Evolutionary conservation across 2,113 vertebrate genomes (phyloP), one percentile per base, ranked within the genome.

Genomic region (Corvus moneduloides): DNA sequence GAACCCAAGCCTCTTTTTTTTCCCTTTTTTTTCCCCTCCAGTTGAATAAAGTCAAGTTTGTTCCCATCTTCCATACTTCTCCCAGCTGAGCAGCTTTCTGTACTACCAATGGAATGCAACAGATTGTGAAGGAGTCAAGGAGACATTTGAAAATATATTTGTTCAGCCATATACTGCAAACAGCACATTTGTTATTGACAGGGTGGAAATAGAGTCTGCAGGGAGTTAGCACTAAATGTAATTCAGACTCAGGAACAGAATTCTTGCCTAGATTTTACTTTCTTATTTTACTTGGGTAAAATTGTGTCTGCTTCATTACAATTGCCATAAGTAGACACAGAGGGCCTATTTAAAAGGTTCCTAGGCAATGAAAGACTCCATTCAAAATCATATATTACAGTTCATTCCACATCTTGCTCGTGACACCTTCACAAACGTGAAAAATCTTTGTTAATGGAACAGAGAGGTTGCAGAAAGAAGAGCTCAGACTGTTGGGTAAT

Each of bases 131-230:
- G 68, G 75, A 94, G 61, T 92, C 90, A 84, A 84, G 90, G 52
- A 96, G 75, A 86, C 5, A 5, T 95, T 96, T 61, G 37, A 86
- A 96, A 96, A 94, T 75, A 92, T 48, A 93, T 93, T 94, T 96
- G 39, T 75, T 88, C 82, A 84, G 68, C 61, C 61, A 71, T 86
- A 91, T 35, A 62, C 72, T 67, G 72, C 71, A 96, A 96, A 92
- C 78, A 90, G 72, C 92, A 92, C 85, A 95, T 95, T 92, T 94
- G 90, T 88, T 97, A 94, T 86, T 93, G 87, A 96, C 85, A 93
- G 54, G 92, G 58, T 76, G 87, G 95, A 96, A 96, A 94, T 3
- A 74, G 55, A 90, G 13, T 81, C 78, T 94, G 72, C 61, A 93
- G 93, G 55, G 39, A 95, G 23, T 71, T 87, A 79, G 63, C 2